These are phyloP conservation scores for Lasaia peninsularis DNA, from an alignment of 1,140 invertebrate species.

Conservation along the genomic window DNA sequence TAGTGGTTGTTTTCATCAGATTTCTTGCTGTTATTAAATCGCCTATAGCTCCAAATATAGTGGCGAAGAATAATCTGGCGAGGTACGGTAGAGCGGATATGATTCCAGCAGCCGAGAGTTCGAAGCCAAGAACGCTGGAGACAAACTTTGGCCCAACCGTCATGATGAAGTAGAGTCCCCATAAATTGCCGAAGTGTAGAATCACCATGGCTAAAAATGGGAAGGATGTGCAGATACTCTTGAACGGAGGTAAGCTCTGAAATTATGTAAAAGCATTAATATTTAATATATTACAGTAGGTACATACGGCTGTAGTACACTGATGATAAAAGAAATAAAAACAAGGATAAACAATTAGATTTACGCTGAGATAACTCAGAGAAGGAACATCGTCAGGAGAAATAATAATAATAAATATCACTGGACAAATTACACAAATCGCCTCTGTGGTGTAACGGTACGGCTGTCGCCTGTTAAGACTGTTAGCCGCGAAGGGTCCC, in stretches of 20 bases:
- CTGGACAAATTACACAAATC: no score
- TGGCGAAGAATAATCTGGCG: conserved; percentile 80
- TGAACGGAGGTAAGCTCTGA: conserved; percentile 78
- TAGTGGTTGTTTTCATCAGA: conserved; percentile 77
- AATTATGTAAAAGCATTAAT: conserved; percentile 26
- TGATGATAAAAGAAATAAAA: no score
- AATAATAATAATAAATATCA: no score
- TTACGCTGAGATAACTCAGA: no score
- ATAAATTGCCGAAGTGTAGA: conserved; percentile 87
- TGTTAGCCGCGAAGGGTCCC: no score
- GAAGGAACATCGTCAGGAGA: no score
- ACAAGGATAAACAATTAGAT: no score
- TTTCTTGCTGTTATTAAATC: conserved; percentile 80
- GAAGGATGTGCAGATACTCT: conserved; percentile 79
- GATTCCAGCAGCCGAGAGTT: conserved; percentile 85
- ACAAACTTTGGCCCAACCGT: conserved; percentile 94
- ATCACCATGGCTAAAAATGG: conserved; percentile 83
- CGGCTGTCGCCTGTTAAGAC: no score
- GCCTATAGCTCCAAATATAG: conserved; percentile 82
- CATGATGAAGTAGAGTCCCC: conserved; percentile 89
- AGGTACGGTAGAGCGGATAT: conserved; percentile 85
- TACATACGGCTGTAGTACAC: no score
- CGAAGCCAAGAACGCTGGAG: conserved; percentile 87
- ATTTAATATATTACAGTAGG: background rate
- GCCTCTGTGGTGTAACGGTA: no score